Base-by-base conservation (phyloP, 2,797 vertebrate genomes). In the Microtus californicus region DNA sequence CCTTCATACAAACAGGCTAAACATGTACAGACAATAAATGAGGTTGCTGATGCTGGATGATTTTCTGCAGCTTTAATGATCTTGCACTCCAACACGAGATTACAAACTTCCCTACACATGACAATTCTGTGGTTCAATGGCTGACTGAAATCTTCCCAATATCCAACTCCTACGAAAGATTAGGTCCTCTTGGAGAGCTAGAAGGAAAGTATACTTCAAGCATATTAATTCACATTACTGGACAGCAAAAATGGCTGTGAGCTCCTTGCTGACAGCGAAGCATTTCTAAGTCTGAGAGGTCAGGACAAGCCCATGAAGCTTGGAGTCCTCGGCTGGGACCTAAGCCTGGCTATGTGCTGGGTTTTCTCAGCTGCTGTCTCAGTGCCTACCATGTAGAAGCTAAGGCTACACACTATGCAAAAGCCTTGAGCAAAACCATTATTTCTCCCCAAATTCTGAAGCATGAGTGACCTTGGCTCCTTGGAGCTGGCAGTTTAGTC, bases 351-450 rank as follows among this genome's bases (percentile, higher is more conserved):
- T 65, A 7, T 29, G 2, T 34, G 61, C 90, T 85, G n/a, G 13
- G 3, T 63, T 48, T 85, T 45, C 37, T 80, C 48, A 14, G 61
- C 31, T 56, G 51, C 9, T 21, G 48, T 31, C 67, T 56, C 67
- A 56, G 82, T 13, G 23, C n/a, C 27, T 61, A n/a, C 29, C 27
- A 5, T 2, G 10, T 2, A 61, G 45, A 54, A 71, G 87, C 71
- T 15, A 8, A 15, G 56, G 48, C 14, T 61, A 63, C 17, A 34
- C 0, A 0, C 0, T 12, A 9, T 21, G 17, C 43, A 79, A 31
- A 40, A 78, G 27, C 7, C 2, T 3, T 23, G 27, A 0, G 3
- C 13, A 27, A 1, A 63, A 82, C 31, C n/a, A 1, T 3, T 3
- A 4, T 37, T 7, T 27, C n/a, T 37, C 19, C 45, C 65, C 77